Conservation (phyloP, 2,113 vertebrate species). For the Pelusios castaneus region DNA sequence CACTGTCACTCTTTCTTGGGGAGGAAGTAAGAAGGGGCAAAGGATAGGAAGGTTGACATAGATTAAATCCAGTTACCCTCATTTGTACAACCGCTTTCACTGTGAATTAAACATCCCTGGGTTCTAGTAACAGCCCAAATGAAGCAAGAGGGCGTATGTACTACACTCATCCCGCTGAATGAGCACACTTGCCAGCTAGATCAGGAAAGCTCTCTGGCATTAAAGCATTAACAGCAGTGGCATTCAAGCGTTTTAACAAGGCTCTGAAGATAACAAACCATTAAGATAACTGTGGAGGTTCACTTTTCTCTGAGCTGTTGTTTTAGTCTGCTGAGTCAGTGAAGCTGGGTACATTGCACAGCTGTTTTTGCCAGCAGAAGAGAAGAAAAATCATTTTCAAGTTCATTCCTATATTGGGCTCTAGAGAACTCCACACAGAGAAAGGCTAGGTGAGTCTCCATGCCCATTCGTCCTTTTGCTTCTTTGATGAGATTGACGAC, state of each 20-base stretch:
- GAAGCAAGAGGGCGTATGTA: not conserved
- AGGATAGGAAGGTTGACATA: not conserved
- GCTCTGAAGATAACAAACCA: slow-evolving; percentile 56
- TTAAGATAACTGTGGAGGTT: slow-evolving; percentile 14
- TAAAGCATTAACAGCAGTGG: not conserved
- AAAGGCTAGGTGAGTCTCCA: slow-evolving; percentile 4
- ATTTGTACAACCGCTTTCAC: not conserved
- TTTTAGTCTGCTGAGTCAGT: slow-evolving; percentile 33
- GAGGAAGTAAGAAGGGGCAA: not conserved
- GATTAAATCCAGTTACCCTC: not conserved
- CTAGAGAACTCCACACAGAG: slow-evolving; percentile 21
- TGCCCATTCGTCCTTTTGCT: slow-evolving; percentile 2
- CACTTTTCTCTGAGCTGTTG: slow-evolving; percentile 1
- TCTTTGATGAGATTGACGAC: slow-evolving; percentile 35
- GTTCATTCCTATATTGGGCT: not conserved
- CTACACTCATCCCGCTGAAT: not conserved
- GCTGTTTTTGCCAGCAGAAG: slow-evolving; percentile 45
- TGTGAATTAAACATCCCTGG: not conserved
- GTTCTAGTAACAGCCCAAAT: not conserved
- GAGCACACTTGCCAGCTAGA: not conserved
- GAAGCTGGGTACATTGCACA: slow-evolving; percentile 28
- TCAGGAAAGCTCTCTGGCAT: slow-evolving; percentile 28
- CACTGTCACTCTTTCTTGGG: accelerated
- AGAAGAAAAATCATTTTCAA: not conserved
- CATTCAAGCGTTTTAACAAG: not conserved